phyloP scores from a whole-genome alignment of 2,113 vertebrate genomes.

The Suricata suricatta region DNA sequence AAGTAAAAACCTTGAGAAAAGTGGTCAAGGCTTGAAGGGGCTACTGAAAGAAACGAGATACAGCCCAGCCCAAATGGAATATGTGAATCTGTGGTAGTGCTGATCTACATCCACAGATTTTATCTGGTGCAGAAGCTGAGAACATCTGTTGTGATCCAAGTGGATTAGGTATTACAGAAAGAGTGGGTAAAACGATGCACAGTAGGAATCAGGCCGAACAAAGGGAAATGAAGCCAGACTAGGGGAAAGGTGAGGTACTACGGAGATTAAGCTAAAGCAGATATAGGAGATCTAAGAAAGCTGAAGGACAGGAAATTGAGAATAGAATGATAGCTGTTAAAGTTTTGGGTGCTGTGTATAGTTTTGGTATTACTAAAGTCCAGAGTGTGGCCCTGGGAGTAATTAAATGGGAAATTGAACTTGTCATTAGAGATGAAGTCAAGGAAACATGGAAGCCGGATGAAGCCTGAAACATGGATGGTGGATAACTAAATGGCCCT shows the following conservation, averaged over 20 bases:
- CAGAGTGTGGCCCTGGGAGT: neutral
- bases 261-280: neutral
- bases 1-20: neutral
- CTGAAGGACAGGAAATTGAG: neutral
- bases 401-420: neutral
- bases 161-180: neutral
- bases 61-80: neutral
- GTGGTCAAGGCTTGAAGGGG: neutral
- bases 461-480: neutral
- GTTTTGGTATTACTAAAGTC: neutral
- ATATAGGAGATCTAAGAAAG: neutral
- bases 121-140: neutral
- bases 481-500: neutral
- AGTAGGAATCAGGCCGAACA: neutral
- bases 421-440: neutral
- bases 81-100: neutral
- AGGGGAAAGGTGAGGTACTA: neutral
- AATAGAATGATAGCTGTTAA: neutral
- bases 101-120: neutral
- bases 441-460: conserved; percentile 39
- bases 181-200: neutral
- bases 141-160: conserved; percentile 16
- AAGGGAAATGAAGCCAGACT: neutral
- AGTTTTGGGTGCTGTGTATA: neutral
- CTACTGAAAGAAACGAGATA: conserved; percentile 44